A percentile compares a stretch with the other conserved stretches of the same genome.
Evolutionary conservation across 53 echinoderm and acorn worm species (phyloP).

Genomic region (Holothuria leucospilota): DNA sequence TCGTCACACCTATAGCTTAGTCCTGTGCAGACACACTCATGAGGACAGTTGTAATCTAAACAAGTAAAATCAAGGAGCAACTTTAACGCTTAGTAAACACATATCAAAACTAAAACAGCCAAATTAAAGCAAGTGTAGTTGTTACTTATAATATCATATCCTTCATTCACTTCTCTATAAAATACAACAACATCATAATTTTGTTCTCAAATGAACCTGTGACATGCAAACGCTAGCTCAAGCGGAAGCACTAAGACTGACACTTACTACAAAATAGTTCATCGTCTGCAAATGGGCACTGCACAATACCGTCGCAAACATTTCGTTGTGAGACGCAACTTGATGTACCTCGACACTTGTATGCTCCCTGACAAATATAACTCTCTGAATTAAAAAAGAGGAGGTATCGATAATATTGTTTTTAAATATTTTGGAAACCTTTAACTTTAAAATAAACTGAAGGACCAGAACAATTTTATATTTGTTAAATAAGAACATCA

Average conservation of each 20-base stretch:
- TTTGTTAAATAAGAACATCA: too few relatives aligned
- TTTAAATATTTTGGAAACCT: too few relatives aligned
- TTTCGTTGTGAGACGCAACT: conserved; percentile 12
- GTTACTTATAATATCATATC: too few relatives aligned
- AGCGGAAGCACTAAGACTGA: too few relatives aligned
- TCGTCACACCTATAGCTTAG: neutral
- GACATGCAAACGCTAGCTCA: neutral
- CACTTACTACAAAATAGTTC: conserved; percentile 40
- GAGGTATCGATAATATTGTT: too few relatives aligned
- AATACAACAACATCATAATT: too few relatives aligned
- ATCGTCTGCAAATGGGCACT: conserved; percentile 24
- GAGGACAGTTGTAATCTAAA: conserved; percentile 6
- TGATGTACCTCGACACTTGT: conserved; percentile 7
- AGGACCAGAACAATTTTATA: too few relatives aligned
- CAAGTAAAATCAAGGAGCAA: neutral
- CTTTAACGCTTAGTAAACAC: neutral
- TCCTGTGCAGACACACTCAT: conserved; percentile 19
- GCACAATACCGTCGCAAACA: conserved; percentile 36
- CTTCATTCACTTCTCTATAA: too few relatives aligned
- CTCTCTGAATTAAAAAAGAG: neutral
- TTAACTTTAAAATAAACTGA: too few relatives aligned
- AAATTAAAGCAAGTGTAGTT: neutral
- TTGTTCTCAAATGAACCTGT: neutral
- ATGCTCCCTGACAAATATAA: conserved; percentile 10
- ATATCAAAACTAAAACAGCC: neutral